These are phyloP conservation scores for Channa striata DNA, from an alignment of 2,797 vertebrate genomes.

Conservation along the genomic window DNA sequence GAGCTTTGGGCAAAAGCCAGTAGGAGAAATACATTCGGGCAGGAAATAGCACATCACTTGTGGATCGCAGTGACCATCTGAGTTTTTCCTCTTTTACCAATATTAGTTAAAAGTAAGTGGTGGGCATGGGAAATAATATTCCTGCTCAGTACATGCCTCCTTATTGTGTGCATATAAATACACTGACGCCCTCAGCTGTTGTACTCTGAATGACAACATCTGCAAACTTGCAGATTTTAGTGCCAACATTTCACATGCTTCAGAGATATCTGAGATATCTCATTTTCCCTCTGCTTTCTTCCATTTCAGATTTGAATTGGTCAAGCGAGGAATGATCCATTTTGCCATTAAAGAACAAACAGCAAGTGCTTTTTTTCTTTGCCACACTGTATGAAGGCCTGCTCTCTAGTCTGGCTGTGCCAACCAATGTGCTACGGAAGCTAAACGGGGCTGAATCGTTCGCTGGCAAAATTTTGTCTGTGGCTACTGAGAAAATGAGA, in stretches of 20 bases:
- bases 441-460: conserved; percentile 46
- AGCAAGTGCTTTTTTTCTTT: conserved; percentile 32
- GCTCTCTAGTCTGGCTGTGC: conserved; percentile 24
- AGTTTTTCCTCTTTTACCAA: neutral
- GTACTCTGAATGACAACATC: neutral
- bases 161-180: neutral
- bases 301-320: conserved; percentile 20
- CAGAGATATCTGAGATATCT: neutral
- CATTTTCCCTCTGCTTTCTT: neutral
- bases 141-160: neutral
- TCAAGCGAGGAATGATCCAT: conserved; percentile 10
- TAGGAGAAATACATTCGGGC: conserved; percentile 21
- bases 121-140: neutral
- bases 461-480: conserved; percentile 54
- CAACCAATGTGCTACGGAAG: conserved; percentile 43
- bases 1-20: conserved; percentile 12
- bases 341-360: conserved; percentile 40
- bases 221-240: neutral
- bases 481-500: conserved; percentile 54
- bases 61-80: too few relatives aligned
- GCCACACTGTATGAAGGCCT: conserved; percentile 36
- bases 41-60: conserved; percentile 8
- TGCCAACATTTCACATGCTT: neutral
- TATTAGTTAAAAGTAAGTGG: neutral
- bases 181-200: too few relatives aligned